phyloP scores from a whole-genome alignment of 2,888 invertebrate genomes.

The Parthenolecanium corni region DNA sequence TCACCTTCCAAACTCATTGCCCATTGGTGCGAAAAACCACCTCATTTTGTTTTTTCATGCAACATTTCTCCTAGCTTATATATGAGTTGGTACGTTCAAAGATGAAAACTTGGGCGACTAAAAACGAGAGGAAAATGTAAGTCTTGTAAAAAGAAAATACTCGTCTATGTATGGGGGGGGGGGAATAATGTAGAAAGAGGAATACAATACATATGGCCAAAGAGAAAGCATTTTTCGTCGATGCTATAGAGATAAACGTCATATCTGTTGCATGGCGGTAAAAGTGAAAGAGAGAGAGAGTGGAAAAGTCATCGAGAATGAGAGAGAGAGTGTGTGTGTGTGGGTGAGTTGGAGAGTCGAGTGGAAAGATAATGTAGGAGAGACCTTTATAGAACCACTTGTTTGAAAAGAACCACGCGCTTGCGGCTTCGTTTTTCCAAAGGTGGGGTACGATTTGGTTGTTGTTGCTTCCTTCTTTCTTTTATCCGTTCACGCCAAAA shows the following conservation, averaged over 20 bases:
- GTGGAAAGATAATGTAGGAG: slow-evolving; percentile 9
- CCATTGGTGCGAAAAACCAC: too few relatives aligned
- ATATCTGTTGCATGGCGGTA: slow-evolving; percentile 22
- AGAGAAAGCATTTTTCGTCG: slow-evolving; percentile 11
- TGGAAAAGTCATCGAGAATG: background rate
- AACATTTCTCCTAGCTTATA: too few relatives aligned
- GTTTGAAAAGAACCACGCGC: slow-evolving; percentile 23
- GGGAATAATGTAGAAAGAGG: background rate
- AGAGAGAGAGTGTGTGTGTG: too few relatives aligned
- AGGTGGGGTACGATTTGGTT: background rate
- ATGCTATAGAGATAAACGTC: slow-evolving; percentile 13
- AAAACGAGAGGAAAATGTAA: background rate
- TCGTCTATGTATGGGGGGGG: background rate
- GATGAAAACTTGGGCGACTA: background rate
- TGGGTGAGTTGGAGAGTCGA: too few relatives aligned
- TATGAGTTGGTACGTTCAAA: background rate
- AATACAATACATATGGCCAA: background rate
- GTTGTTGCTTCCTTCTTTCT: background rate
- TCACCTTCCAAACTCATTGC: too few relatives aligned
- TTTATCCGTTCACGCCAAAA: background rate
- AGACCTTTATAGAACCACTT: slow-evolving; percentile 19
- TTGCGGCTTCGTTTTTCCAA: slow-evolving; percentile 15
- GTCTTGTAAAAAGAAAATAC: background rate
- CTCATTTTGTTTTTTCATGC: too few relatives aligned
- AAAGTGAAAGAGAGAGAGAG: slow-evolving; percentile 1